phyloP scores from a whole-genome alignment of 1,140 invertebrate genomes.

The Phenacoccus solenopsis region DNA sequence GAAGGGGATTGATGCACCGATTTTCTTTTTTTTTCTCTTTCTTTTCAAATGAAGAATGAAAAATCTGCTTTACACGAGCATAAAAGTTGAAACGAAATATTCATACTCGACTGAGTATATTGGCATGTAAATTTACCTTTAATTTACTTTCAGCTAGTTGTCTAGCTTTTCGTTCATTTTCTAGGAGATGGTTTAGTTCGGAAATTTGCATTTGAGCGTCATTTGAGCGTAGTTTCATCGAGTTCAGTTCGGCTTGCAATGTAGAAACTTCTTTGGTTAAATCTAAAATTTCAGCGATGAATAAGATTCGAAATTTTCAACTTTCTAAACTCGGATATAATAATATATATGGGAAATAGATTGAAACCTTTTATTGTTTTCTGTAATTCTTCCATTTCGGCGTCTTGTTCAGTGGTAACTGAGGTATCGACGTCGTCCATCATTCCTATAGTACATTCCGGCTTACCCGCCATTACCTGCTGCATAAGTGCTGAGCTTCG shows the following conservation, averaged over 20 bases:
- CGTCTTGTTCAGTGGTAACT: slow-evolving; percentile 43
- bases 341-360: neutral
- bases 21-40: too few relatives aligned
- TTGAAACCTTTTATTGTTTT: slow-evolving; percentile 43
- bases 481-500: slow-evolving; percentile 46
- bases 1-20: too few relatives aligned
- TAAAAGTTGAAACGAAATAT: too few relatives aligned
- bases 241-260: slow-evolving; percentile 50
- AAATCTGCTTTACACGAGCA: too few relatives aligned
- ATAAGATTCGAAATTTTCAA: neutral
- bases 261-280: slow-evolving; percentile 48
- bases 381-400: slow-evolving; percentile 48
- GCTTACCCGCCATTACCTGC: slow-evolving; percentile 32
- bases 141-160: slow-evolving; percentile 37
- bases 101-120: too few relatives aligned
- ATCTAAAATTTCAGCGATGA: slow-evolving; percentile 32
- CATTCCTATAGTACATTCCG: slow-evolving; percentile 21
- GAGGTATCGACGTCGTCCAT: slow-evolving; percentile 34
- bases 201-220: slow-evolving; percentile 49
- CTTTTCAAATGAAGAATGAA: too few relatives aligned
- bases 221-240: slow-evolving; percentile 50
- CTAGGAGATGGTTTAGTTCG: slow-evolving; percentile 39
- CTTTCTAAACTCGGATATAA: neutral
- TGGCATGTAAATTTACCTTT: slow-evolving; percentile 33
- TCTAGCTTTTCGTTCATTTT: slow-evolving; percentile 39